phyloP scores from a whole-genome alignment of 1,140 invertebrate species.

The Paraescarpia echinospica region DNA sequence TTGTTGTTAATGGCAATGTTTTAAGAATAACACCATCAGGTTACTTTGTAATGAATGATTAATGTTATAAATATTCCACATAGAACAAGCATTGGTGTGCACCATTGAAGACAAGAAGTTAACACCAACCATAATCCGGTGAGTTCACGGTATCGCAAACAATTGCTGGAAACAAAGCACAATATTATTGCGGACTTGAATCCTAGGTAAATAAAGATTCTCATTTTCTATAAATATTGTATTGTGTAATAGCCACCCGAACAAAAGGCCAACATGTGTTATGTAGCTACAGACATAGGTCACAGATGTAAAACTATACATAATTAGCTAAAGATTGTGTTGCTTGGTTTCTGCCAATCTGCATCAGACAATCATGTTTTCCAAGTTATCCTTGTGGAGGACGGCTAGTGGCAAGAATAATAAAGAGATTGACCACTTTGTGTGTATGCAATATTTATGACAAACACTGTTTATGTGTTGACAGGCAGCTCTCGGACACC shows the following conservation, averaged over 20 bases:
- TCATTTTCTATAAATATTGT: background rate
- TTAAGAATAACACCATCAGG: background rate
- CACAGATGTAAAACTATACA: too few relatives aligned
- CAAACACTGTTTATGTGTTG: background rate
- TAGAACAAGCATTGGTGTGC: slow-evolving; percentile 13
- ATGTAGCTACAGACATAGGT: too few relatives aligned
- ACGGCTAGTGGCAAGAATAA: too few relatives aligned
- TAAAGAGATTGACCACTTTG: background rate
- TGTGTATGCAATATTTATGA: background rate
- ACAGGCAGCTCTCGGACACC: background rate
- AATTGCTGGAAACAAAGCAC: background rate
- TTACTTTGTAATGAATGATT: background rate
- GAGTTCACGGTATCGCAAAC: background rate
- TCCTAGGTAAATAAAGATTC: background rate
- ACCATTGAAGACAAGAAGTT: slow-evolving; percentile 21
- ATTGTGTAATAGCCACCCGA: background rate
- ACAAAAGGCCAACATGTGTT: too few relatives aligned
- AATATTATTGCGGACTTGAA: background rate
- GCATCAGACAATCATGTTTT: too few relatives aligned
- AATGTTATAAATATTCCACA: background rate
- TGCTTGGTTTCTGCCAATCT: too few relatives aligned
- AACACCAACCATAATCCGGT: slow-evolving; percentile 20
- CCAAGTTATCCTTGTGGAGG: too few relatives aligned
- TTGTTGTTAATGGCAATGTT: background rate
- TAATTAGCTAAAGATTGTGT: too few relatives aligned